Base-by-base conservation (phyloP, 37 sponge, comb jelly and placozoan genomes). In the Agelas oroides region DNA sequence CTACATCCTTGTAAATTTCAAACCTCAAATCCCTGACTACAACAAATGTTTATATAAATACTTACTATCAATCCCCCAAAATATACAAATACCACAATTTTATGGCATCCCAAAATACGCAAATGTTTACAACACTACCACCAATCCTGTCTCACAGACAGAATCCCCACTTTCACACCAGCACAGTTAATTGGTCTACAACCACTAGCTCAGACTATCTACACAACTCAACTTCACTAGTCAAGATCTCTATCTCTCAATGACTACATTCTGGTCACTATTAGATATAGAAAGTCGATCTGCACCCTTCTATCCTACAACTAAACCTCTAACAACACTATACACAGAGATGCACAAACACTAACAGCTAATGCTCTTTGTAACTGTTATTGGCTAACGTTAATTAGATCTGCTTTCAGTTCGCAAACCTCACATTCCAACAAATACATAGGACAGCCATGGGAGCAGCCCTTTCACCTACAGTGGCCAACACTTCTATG, bases 391-490 rank as follows among this genome's bases (percentile, higher is more conserved):
- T 66, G 31, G 24, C 53, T 40, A 65, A 76, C 32, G 36, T 85
- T 6, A 75, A 76, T n/a, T 59, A 54, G n/a, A 75, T 76, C 28
- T 76, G 35, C 53, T 85, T 85, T 54, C 27, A 66, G 15, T 85
- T 85, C 38, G 70, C 39, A 31, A 30, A 32, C 58, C 35, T 33
- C 3, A 66, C 33, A 5, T 85, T 76, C 35, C 68, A 66, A 53
- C 86, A 85, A 28, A 68, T 25, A 16, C 18, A 66, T 31, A 77
- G 86, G 21, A 85, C 86, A 36, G 86, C 86, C 18, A 85, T 85
- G 86, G 86, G 86, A 2, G 77, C 86, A 32, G 60, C 77, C 20
- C 56, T 85, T 36, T 68, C 86, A 27, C 86, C 86, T 0, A 66
- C 77, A 37, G 55, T 85, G 17, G 86, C 86, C 16, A 76, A 76